Base-by-base conservation (phyloP, 2,113 vertebrate genomes). In the Ondatra zibethicus region DNA sequence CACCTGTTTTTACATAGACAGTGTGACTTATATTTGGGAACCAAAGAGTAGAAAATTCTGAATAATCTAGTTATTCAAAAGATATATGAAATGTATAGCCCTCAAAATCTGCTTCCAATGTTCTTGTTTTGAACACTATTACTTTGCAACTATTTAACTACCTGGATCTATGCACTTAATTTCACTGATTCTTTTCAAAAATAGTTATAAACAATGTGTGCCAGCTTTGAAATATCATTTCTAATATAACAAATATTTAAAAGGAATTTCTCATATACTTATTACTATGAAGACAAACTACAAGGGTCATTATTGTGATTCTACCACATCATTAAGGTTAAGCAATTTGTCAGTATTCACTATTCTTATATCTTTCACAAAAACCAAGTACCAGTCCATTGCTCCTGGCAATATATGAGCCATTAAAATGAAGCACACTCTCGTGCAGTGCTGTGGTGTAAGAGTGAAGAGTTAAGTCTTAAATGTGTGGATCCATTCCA, bases 291-390 rank as follows among this genome's bases (percentile, higher is more conserved):
- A 97, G 94, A 81, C 66, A 97, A 97, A 92, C 3, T 85, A 93
- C 75, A 93, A 93, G 72, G 81, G 75, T 90, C 95, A 98, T 98
- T 98, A 98, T 0, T 89, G 96, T 92, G 90, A 94, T 92, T 97
- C 95, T 17, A 3, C 92, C 94, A 93, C 89, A 95, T 61, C 86
- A 91, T 70, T 94, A 97, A 88, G 85, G 93, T 25, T 75, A 98
- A 97, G 97, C 42, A 50, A 96, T 92, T 96, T 97, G 97, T 76
- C 77, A 94, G 96, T 97, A 94, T 97, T 96, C 96, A 98, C 97
- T 98, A 97, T 92, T 97, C 97, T 97, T 96, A 52, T 96, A 55
- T 96, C 16, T 23, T 65, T 97, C 78, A 78, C 87, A 97, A 90
- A 50, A 87, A 77, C 84, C 90, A 97, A 95, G 73, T 97, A 96